Percentiles rank a stretch among this genome's conserved stretches.
Conservation (phyloP, 2,113 vertebrate species). For the Cepphus grylle region DNA sequence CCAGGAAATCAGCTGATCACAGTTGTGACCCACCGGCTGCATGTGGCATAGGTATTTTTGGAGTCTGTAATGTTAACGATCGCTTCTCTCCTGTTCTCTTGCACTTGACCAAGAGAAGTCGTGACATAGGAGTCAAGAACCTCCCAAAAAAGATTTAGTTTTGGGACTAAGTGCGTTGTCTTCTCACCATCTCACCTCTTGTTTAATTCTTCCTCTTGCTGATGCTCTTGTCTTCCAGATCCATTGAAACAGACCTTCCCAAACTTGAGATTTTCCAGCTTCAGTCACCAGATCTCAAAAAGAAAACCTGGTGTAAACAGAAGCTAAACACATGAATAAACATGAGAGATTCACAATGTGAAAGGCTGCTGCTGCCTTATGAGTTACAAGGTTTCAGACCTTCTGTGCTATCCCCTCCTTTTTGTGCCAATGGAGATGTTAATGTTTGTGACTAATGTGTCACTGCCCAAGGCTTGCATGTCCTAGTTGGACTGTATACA, state of each 20-base stretch:
- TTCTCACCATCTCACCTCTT: neutral
- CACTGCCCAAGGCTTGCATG: neutral
- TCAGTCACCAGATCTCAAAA: neutral
- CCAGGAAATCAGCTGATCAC: neutral
- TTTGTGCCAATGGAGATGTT: neutral
- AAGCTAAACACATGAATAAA: neutral
- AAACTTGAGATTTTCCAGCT: neutral
- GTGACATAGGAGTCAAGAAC: neutral
- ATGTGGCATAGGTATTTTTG: neutral
- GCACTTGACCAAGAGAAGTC: neutral
- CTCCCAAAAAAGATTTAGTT: neutral
- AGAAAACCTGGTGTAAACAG: neutral
- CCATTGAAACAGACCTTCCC: neutral
- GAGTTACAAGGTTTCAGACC: neutral
- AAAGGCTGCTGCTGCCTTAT: neutral
- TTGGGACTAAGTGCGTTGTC: neutral
- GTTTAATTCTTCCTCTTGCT: neutral
- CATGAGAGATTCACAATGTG: neutral
- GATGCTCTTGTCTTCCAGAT: neutral
- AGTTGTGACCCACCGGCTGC: neutral
- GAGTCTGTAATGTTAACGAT: neutral
- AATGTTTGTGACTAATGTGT: neutral
- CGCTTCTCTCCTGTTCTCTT: neutral
- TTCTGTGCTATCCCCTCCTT: neutral
- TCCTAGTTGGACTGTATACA: neutral